phyloP scores from a whole-genome alignment of 2,113 vertebrate species.

The Cyanistes caeruleus region DNA sequence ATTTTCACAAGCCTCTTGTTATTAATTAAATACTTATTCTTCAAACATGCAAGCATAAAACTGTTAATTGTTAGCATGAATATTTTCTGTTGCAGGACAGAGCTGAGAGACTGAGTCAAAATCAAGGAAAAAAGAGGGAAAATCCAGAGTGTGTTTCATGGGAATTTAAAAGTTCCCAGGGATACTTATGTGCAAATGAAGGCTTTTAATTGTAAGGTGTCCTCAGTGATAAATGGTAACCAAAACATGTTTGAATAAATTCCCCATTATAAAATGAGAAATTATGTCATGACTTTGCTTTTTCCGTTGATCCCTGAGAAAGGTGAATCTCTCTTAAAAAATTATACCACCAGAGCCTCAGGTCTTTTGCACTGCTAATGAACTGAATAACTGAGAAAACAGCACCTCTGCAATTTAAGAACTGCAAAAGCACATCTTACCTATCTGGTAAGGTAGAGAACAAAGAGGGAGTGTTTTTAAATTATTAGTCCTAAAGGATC shows the following conservation, averaged over 20 bases:
- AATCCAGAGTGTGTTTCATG: neutral
- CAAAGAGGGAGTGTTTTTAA: neutral
- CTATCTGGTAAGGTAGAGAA: neutral
- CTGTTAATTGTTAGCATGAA: neutral
- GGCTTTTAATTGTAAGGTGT: constrained; percentile 61
- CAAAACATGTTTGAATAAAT: constrained; percentile 66
- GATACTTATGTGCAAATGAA: constrained; percentile 51
- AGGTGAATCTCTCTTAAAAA: constrained; percentile 57
- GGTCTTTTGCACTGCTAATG: constrained; percentile 54
- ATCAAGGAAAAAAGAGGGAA: neutral
- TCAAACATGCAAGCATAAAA: neutral
- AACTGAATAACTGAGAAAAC: constrained; percentile 48
- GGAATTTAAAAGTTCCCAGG: neutral
- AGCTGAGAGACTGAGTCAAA: neutral
- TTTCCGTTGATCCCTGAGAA: constrained; percentile 68
- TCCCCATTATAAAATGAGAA: constrained; percentile 69
- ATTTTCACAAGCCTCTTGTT: neutral
- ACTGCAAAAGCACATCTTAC: neutral
- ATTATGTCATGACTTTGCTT: constrained; percentile 54
- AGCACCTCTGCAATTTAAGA: neutral
- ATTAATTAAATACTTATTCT: neutral
- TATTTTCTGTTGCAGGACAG: neutral
- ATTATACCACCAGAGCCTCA: neutral
- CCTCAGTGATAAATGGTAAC: constrained; percentile 39
- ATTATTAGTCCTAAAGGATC: neutral